Base-by-base conservation (phyloP, 2,797 vertebrate genomes). In the Triplophysa bombifrons region DNA sequence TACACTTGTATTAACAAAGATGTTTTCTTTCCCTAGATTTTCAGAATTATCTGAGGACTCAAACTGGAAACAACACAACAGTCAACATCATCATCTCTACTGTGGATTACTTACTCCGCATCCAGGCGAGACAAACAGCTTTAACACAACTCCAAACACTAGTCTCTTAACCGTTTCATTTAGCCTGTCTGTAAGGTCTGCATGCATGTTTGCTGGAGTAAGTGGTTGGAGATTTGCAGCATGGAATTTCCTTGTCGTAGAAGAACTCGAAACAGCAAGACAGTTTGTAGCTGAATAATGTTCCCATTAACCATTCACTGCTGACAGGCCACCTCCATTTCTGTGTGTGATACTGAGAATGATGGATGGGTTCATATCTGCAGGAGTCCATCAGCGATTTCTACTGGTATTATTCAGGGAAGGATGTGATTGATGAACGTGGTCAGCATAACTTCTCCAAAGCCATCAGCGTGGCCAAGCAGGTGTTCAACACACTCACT, bases 321-420 rank as follows among this genome's bases (percentile, higher is more conserved):
- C 25, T 73, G 77, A 80, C 68, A 72, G 68, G 60, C 68, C 48
- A 72, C 63, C 70, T 68, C 22, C 44, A 48, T 78, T 76, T 72
- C 9, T 11, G 56, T 67, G 63, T 73, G 19, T 73, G 61, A 80
- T 80, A 73, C 70, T 74, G n/a, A 74, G 13, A 75, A 58, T 69
- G 61, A 46, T 48, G 27, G 34, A 78, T 74, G 20, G 22, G 83
- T 30, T 34, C 41, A 0, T 80, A 19, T 85, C 86, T 88, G 2
- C 60, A 98, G 97, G 96, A 98, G 86, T 98, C 96, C 12, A 96
- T 98, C 86, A 98, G 97, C 90, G 97, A 98, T 90, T 98, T 98
- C 88, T 98, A 97, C 86, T 99, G 97, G 97, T 96, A 96, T 92
- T 97, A 98, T 89, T 98, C 97, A 73, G 96, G 96, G 38, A 99